A percentile compares a stretch with the other conserved stretches of the same genome.
phyloP scores from a whole-genome alignment of 2,888 invertebrate genomes.

The Eudasyphora cyanicolor region DNA sequence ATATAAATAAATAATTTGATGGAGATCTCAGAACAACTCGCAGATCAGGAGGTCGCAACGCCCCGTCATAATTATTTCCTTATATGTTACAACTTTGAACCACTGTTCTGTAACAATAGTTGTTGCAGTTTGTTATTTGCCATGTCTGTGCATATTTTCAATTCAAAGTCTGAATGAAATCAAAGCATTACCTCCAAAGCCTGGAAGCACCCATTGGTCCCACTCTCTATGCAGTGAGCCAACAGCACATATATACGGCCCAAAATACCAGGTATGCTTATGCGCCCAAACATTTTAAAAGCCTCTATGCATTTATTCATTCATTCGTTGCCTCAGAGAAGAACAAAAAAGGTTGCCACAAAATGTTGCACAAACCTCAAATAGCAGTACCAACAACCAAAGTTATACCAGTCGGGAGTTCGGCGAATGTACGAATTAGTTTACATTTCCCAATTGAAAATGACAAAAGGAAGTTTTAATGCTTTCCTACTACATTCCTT shows the following conservation, averaged over 20 bases:
- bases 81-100: not conserved
- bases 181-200: slow-evolving; percentile 53
- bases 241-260: not conserved
- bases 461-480: slow-evolving; percentile 56
- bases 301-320: slow-evolving; percentile 56
- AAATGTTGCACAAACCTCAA: slow-evolving; percentile 37
- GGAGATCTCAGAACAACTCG: too few relatives aligned
- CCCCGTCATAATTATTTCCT: too few relatives aligned
- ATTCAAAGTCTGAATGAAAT: slow-evolving; percentile 53
- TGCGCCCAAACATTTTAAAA: slow-evolving; percentile 56
- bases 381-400: slow-evolving; percentile 22
- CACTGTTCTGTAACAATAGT: not conserved
- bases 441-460: slow-evolving; percentile 64
- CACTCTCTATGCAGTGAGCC: not conserved
- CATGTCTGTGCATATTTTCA: slow-evolving; percentile 53
- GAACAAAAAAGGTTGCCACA: slow-evolving; percentile 21
- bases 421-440: slow-evolving; percentile 54
- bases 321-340: slow-evolving; percentile 50
- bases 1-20: too few relatives aligned
- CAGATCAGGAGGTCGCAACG: too few relatives aligned
- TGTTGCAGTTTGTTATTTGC: slow-evolving; percentile 24
- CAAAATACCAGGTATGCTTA: slow-evolving; percentile 38
- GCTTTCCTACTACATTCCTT: slow-evolving; percentile 27
- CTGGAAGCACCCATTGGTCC: slow-evolving; percentile 14
- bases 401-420: slow-evolving; percentile 7